phyloP scores from a whole-genome alignment of 23 tunicate species.

The Trididemnum nubilum region DNA sequence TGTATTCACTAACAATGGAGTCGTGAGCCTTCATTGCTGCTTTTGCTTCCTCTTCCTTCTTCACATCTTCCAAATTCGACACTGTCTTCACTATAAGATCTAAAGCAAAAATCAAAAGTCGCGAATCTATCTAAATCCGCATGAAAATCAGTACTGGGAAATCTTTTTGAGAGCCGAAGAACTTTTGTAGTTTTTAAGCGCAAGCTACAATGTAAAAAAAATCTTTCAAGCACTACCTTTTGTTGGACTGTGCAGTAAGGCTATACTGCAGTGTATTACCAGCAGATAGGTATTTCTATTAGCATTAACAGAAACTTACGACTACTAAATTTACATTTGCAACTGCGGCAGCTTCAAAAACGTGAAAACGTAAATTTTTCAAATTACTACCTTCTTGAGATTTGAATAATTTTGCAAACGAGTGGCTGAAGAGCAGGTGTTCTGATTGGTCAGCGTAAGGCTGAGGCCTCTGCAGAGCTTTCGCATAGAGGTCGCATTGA shows the following conservation, averaged over 20 bases:
- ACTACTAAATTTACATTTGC: no score
- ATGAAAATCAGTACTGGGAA: no score
- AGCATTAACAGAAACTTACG: no score
- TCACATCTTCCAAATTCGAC: constrained; percentile 87
- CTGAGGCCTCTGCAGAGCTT: constrained; percentile 82
- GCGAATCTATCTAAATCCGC: no score
- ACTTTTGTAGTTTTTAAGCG: no score
- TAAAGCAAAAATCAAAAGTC: constrained; percentile 13
- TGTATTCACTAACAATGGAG: constrained; percentile 78
- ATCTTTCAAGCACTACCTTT: no score
- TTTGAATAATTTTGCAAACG: constrained; percentile 77
- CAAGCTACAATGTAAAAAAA: neutral
- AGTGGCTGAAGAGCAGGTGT: constrained; percentile 62
- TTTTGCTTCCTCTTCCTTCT: constrained; percentile 88
- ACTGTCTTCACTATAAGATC: constrained; percentile 71
- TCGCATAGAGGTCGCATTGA: constrained; percentile 79
- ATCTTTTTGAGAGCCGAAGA: no score
- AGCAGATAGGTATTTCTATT: no score
- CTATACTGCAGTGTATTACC: no score
- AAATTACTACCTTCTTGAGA: constrained; percentile 80
- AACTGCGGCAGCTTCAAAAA: no score
- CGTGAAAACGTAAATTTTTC: no score
- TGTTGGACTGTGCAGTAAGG: no score
- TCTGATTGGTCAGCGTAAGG: constrained; percentile 56
- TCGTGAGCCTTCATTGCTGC: constrained; percentile 95